phyloP scores from a whole-genome alignment of 92 coral and sea anemone species.

The Heteractis magnifica region DNA sequence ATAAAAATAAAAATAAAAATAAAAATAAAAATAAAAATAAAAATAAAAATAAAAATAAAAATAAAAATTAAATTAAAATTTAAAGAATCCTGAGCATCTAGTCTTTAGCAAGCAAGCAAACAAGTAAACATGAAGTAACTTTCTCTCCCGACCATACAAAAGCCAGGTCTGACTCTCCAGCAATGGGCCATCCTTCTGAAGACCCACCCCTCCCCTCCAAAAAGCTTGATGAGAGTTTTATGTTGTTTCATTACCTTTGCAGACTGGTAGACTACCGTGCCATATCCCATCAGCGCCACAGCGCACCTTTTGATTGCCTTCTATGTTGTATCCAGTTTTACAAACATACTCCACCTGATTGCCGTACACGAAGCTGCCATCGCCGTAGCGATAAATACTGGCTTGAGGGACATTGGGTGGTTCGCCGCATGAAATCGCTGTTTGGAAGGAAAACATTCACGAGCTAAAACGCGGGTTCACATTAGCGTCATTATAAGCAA shows the following conservation, averaged over 20 bases:
- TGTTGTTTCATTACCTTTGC: slow-evolving; percentile 39
- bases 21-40: too few relatives aligned
- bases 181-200: too few relatives aligned
- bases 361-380: slow-evolving; percentile 33
- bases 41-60: too few relatives aligned
- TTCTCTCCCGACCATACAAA: too few relatives aligned
- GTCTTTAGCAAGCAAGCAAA: too few relatives aligned
- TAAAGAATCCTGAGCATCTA: too few relatives aligned
- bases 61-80: too few relatives aligned
- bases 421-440: slow-evolving; percentile 46
- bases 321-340: slow-evolving; percentile 36
- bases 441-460: not conserved
- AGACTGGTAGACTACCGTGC: slow-evolving; percentile 53
- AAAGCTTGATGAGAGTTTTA: not conserved
- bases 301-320: slow-evolving; percentile 14
- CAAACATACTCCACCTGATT: slow-evolving; percentile 45
- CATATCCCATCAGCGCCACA: slow-evolving; percentile 61
- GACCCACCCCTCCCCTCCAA: not conserved
- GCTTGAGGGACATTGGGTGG: slow-evolving; percentile 49
- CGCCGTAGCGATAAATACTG: slow-evolving; percentile 16
- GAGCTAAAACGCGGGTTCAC: too few relatives aligned
- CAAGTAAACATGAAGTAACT: too few relatives aligned
- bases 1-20: too few relatives aligned
- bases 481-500: too few relatives aligned
- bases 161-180: too few relatives aligned